These are phyloP conservation scores for Cacatua alba DNA, from an alignment of 2,113 vertebrate species.

Conservation along the genomic window DNA sequence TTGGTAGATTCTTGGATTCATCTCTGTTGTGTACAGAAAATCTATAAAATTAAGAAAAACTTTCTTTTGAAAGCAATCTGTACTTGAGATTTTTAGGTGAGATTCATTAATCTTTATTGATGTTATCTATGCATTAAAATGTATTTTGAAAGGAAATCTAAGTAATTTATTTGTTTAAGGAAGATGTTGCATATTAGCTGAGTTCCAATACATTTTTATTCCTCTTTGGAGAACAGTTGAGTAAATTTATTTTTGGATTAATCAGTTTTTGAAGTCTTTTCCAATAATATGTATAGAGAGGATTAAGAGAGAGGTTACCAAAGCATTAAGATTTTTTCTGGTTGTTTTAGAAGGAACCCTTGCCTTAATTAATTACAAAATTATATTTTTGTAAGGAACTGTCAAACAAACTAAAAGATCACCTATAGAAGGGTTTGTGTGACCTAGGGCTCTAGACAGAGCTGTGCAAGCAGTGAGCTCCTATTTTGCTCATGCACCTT, in stretches of 20 bases:
- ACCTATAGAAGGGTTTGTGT: neutral
- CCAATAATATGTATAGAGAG: neutral
- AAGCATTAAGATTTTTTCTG: conserved; percentile 4
- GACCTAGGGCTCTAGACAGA: neutral
- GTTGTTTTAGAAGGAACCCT: conserved; percentile 12
- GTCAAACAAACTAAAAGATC: neutral
- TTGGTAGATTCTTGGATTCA: neutral
- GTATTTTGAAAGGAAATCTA: neutral
- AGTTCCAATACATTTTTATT: neutral
- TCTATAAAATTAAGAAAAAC: neutral
- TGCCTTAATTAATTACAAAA: conserved; percentile 22
- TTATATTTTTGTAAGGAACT: neutral
- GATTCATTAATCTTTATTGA: neutral
- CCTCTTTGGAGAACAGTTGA: neutral
- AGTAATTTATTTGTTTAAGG: neutral
- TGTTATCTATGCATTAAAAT: neutral
- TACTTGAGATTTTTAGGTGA: neutral
- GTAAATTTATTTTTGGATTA: conserved; percentile 38
- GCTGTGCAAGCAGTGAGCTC: neutral
- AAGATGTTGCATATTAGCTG: neutral
- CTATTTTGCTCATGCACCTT: neutral
- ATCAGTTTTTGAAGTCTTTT: conserved; percentile 33
- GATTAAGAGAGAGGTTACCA: conserved; percentile 30
- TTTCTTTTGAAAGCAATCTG: neutral
- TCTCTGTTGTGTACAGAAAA: neutral